Evolutionary conservation across 2,888 invertebrate species (phyloP).

Genomic region (Drosophila acutilabella): DNA sequence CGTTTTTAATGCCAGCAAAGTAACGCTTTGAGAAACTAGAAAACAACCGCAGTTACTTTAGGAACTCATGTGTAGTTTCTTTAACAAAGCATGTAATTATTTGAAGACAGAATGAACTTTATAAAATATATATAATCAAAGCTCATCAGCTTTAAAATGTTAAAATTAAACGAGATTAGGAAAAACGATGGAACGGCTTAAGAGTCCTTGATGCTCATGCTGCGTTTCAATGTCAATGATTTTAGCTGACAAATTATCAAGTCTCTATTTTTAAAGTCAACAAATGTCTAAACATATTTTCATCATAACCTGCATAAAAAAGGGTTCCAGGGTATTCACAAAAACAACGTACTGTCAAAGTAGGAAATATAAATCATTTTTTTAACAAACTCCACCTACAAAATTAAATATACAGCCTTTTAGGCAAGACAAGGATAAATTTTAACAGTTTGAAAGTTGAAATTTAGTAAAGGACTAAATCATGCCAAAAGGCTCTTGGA

Average conservation of each 20-base stretch:
- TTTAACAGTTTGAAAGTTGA: constrained; percentile 5
- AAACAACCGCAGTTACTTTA: constrained; percentile 37
- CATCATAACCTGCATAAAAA: not conserved
- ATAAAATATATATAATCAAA: not conserved
- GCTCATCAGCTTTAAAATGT: not conserved
- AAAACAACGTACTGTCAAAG: constrained; percentile 21
- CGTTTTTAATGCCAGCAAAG: constrained; percentile 59
- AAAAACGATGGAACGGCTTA: not conserved
- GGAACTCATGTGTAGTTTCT: constrained; percentile 49
- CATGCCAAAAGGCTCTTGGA: not conserved
- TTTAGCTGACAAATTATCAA: too few relatives aligned
- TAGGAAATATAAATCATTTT: not conserved
- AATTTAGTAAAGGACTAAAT: not conserved
- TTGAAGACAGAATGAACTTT: constrained; percentile 20
- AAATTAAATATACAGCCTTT: constrained; percentile 6
- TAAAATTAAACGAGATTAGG: not conserved
- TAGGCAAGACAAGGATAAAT: constrained; percentile 6
- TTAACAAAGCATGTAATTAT: constrained; percentile 42
- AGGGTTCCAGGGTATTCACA: not conserved
- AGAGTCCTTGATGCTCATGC: not conserved
- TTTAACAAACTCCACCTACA: not conserved
- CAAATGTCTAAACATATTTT: too few relatives aligned
- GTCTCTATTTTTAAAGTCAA: too few relatives aligned
- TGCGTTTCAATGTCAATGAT: too few relatives aligned
- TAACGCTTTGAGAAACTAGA: constrained; percentile 38